Evolutionary conservation across 2,113 vertebrate species (phyloP).

Genomic region (Muntiacus muntjak): DNA sequence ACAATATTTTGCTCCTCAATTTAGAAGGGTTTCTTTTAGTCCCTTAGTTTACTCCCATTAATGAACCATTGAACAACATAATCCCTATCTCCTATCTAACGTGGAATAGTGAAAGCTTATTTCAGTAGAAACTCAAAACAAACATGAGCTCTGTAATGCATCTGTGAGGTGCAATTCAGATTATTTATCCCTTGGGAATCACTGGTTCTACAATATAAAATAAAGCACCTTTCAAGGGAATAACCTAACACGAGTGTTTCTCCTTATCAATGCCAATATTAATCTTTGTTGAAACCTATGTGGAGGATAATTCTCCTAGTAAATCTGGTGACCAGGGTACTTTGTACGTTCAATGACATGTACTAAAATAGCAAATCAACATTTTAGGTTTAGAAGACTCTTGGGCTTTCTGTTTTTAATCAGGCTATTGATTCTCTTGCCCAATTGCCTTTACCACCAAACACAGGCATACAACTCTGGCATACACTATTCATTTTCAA

Average conservation of each 20-base stretch:
- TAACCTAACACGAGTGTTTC: slow-evolving; percentile 58
- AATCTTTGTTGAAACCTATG: slow-evolving; percentile 62
- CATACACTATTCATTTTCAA: slow-evolving; percentile 67
- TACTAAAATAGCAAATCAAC: slow-evolving; percentile 77
- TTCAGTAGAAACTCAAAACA: background rate
- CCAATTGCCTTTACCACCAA: slow-evolving; percentile 3
- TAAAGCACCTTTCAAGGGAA: slow-evolving; percentile 40
- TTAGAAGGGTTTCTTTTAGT: background rate
- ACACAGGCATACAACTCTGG: background rate
- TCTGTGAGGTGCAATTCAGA: background rate
- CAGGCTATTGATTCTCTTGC: slow-evolving; percentile 78
- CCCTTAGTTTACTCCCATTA: background rate
- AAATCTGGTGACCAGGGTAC: slow-evolving; percentile 67
- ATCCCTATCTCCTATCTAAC: background rate
- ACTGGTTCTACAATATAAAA: slow-evolving; percentile 37
- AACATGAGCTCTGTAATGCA: slow-evolving; percentile 44
- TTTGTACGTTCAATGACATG: slow-evolving; percentile 74
- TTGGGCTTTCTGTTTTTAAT: slow-evolving; percentile 79
- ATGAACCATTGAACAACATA: background rate
- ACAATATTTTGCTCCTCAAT: background rate
- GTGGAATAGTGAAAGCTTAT: background rate
- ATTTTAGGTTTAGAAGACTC: slow-evolving; percentile 79
- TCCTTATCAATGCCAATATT: slow-evolving; percentile 64
- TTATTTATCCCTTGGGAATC: slow-evolving; percentile 60
- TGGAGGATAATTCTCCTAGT: slow-evolving; percentile 63